Evolutionary conservation across 1,140 invertebrate species (phyloP).

Genomic region (Macrobrachium rosenbergii): DNA sequence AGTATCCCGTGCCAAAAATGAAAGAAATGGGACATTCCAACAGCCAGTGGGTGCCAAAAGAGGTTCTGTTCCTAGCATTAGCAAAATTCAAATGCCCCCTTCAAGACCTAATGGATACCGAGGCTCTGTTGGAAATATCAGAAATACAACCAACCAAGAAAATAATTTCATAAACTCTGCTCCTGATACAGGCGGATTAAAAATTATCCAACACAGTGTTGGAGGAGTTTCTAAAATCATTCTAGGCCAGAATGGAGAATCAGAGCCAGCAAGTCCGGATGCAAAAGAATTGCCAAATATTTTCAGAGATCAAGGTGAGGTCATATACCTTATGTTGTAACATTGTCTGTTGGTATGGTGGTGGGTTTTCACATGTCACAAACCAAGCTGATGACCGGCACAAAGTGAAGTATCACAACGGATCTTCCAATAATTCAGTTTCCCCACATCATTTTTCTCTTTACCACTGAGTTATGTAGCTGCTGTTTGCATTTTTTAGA

Average conservation of each 20-base stretch:
- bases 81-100: background rate
- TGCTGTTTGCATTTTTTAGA: background rate
- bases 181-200: constrained; percentile 1
- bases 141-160: constrained; percentile 13
- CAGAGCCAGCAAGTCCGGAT: constrained; percentile 8
- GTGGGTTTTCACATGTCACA: background rate
- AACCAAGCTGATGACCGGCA: background rate
- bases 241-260: constrained; percentile 34
- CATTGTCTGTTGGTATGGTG: background rate
- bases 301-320: constrained; percentile 59
- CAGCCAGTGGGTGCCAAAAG: background rate
- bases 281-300: constrained; percentile 48
- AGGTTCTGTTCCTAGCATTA: background rate
- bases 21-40: no score
- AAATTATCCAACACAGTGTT: constrained; percentile 34
- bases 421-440: background rate
- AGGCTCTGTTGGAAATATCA: background rate
- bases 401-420: background rate
- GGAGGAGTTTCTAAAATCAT: constrained; percentile 10
- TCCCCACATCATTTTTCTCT: no score
- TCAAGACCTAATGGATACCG: background rate
- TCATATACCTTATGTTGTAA: background rate
- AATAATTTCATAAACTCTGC: background rate
- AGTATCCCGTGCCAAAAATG: no score
- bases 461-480: no score